Evolutionary conservation across 2,113 vertebrate species (phyloP).

Genomic region (Asarcornis scutulata): DNA sequence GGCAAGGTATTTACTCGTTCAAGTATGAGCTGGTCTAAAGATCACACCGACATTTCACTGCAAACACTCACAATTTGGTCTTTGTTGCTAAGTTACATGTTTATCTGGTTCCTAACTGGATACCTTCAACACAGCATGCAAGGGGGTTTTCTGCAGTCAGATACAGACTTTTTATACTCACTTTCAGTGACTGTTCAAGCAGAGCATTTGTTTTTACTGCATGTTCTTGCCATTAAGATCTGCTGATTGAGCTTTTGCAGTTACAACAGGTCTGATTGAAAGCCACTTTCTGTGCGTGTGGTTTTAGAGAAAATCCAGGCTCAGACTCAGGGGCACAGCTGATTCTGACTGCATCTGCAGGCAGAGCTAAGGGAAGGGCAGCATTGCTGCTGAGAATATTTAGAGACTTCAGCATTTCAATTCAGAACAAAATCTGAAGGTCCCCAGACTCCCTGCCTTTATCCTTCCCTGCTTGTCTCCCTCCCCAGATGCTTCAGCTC

Average conservation of each 20-base stretch:
- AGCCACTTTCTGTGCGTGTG: neutral
- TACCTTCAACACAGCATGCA: rapidly evolving
- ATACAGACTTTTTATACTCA: rapidly evolving
- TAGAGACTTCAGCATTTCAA: neutral
- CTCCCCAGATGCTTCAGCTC: neutral
- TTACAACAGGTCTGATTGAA: neutral
- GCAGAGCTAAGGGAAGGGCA: neutral
- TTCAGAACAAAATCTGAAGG: neutral
- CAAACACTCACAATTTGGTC: neutral
- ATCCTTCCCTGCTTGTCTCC: neutral
- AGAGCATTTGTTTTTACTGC: rapidly evolving
- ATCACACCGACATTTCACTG: neutral
- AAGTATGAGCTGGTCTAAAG: rapidly evolving
- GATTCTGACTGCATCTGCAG: rapidly evolving
- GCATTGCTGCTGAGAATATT: neutral
- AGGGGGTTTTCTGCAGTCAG: neutral
- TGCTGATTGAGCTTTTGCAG: neutral
- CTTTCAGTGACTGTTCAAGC: neutral
- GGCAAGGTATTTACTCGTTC: rapidly evolving
- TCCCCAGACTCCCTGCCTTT: neutral
- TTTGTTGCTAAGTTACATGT: neutral
- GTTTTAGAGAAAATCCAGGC: neutral
- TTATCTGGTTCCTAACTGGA: neutral
- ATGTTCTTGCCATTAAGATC: neutral
- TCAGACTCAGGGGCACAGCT: rapidly evolving